phyloP scores from a whole-genome alignment of 2,797 vertebrate species.

The Serranus cabrilla region DNA sequence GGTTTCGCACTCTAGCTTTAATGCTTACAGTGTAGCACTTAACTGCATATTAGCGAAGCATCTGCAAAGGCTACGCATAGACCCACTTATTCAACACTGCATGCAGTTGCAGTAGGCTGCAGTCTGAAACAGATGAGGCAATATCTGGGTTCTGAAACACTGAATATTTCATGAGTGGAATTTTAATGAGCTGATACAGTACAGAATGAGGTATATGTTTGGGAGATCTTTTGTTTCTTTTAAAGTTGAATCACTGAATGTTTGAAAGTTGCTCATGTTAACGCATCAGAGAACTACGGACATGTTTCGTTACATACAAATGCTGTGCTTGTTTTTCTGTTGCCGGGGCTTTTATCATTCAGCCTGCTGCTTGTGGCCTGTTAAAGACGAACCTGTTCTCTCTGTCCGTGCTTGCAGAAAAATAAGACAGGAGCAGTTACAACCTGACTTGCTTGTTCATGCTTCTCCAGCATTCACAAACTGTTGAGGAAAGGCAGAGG shows the following conservation, averaged over 20 bases:
- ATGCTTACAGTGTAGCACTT: not conserved
- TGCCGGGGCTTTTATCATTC: not conserved
- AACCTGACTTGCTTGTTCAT: conserved; percentile 35
- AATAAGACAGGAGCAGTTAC: conserved; percentile 24
- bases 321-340: not conserved
- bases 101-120: not conserved
- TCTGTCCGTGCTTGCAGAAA: conserved; percentile 33
- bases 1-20: no score
- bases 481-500: conserved; percentile 26
- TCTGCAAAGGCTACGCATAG: not conserved
- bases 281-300: not conserved
- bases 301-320: not conserved
- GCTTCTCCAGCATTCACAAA: conserved; percentile 64
- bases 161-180: conserved; percentile 48
- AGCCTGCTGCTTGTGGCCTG: conserved; percentile 16
- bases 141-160: conserved; percentile 28
- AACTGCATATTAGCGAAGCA: not conserved
- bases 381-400: not conserved
- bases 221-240: not conserved
- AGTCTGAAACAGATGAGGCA: conserved; percentile 14
- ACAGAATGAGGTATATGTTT: no score
- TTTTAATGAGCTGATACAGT: conserved; percentile 25
- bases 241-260: conserved; percentile 3
- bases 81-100: not conserved
- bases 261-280: not conserved